Evolutionary conservation across 2,113 vertebrate genomes (phyloP).

Genomic region (Synodontis membranacea): DNA sequence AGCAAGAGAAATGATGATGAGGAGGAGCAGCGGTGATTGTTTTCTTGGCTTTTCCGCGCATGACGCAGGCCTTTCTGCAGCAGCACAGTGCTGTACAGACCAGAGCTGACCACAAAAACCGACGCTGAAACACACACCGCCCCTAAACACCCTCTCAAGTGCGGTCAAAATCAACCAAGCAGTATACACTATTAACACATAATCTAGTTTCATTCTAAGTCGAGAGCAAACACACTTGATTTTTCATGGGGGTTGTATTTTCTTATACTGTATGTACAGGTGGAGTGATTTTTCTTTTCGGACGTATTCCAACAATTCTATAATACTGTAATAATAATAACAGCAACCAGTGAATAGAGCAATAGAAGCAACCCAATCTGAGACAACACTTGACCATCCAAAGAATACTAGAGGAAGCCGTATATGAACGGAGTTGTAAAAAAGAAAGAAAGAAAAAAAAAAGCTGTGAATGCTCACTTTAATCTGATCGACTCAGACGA

Average conservation of each 20-base stretch:
- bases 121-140: conserved; percentile 46
- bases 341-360: neutral
- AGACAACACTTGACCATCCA: neutral
- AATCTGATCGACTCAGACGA: neutral
- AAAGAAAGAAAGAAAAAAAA: neutral
- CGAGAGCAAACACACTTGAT: neutral
- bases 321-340: too few relatives aligned
- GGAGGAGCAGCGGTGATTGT: conserved; percentile 47
- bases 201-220: conserved; percentile 22
- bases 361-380: neutral
- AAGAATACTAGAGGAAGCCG: neutral
- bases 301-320: neutral
- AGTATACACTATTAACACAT: conserved; percentile 14
- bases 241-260: neutral
- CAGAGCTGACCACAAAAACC: conserved; percentile 65
- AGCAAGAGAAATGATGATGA: conserved; percentile 24
- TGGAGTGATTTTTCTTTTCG: neutral
- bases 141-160: conserved; percentile 6
- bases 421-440: neutral
- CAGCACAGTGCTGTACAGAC: conserved; percentile 69
- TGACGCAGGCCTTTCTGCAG: conserved; percentile 65
- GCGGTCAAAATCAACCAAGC: neutral
- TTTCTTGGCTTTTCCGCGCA: conserved; percentile 63
- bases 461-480: neutral
- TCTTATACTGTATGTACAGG: neutral